Percentiles rank a stretch among this genome's conserved stretches.
Evolutionary conservation across 1,140 invertebrate genomes (phyloP).

Genomic region (Drosophila ironensis): DNA sequence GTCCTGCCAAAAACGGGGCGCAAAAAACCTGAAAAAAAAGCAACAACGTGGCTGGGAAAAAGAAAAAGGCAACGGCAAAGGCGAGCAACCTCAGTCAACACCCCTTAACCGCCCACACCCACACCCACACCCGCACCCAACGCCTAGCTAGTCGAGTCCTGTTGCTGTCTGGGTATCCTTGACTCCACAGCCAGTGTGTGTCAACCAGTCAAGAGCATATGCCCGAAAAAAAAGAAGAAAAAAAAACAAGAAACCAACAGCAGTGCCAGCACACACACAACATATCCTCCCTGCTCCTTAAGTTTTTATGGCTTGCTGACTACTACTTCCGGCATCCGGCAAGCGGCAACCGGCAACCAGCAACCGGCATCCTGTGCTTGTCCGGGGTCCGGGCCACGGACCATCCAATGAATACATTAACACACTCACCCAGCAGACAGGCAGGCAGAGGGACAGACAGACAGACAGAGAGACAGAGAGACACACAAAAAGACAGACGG

Average conservation of each 20-base stretch:
- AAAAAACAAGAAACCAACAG: too few relatives aligned
- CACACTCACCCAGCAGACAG: slow-evolving; percentile 52
- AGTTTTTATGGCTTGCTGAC: slow-evolving; percentile 80
- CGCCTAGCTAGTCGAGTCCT: slow-evolving; percentile 59
- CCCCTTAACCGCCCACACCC: background rate
- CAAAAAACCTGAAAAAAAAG: slow-evolving; percentile 5
- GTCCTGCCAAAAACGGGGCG: slow-evolving; percentile 30
- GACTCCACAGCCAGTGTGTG: slow-evolving; percentile 28
- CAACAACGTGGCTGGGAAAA: too few relatives aligned
- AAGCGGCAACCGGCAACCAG: slow-evolving; percentile 22
- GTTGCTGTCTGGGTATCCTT: slow-evolving; percentile 1
- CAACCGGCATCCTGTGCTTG: slow-evolving; percentile 5
- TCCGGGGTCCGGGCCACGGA: slow-evolving; percentile 15
- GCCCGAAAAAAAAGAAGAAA: slow-evolving; percentile 44
- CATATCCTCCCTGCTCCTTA: slow-evolving; percentile 51
- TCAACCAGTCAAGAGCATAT: slow-evolving; percentile 71
- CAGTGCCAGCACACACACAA: too few relatives aligned
- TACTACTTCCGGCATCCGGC: slow-evolving; percentile 72
- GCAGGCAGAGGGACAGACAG: background rate
- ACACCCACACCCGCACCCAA: too few relatives aligned
- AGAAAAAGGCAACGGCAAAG: slow-evolving; percentile 22
- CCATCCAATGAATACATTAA: slow-evolving; percentile 74
- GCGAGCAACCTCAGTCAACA: slow-evolving; percentile 3
- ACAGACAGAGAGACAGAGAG: background rate
- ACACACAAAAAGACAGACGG: background rate